phyloP scores from a whole-genome alignment of 2,888 invertebrate genomes.

The Notodromas monacha region DNA sequence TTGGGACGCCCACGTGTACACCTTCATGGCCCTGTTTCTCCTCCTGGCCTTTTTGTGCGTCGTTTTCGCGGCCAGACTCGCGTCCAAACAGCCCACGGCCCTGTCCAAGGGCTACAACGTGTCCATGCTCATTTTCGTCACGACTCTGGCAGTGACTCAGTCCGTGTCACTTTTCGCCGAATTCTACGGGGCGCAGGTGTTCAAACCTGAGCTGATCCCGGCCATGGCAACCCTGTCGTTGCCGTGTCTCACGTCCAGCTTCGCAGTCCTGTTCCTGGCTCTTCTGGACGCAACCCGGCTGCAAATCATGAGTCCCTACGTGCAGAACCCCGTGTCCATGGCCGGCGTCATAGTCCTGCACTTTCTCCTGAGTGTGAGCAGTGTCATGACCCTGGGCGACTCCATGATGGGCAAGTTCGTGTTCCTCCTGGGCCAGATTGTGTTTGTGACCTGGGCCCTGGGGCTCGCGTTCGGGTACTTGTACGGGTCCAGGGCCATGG shows the following conservation, averaged over 20 bases:
- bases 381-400: slow-evolving; percentile 28
- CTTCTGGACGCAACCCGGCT: slow-evolving; percentile 35
- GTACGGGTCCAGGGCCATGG: slow-evolving; percentile 14
- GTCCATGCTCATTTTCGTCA: too few species aligned
- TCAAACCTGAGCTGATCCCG: too few species aligned
- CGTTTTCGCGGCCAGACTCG: too few species aligned
- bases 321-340: slow-evolving; percentile 43
- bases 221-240: too few species aligned
- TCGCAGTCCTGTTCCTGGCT: slow-evolving; percentile 53
- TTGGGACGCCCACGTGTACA: too few species aligned
- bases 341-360: slow-evolving; percentile 43
- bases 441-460: slow-evolving; percentile 51
- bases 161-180: too few species aligned
- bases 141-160: too few species aligned
- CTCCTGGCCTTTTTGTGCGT: too few species aligned
- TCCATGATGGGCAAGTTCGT: slow-evolving; percentile 9
- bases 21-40: too few species aligned
- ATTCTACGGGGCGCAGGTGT: too few species aligned
- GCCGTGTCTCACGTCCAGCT: slow-evolving; percentile 59
- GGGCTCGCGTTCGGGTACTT: slow-evolving; percentile 51
- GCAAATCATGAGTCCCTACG: slow-evolving; percentile 15
- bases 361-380: slow-evolving; percentile 39
- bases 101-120: too few species aligned
- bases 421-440: slow-evolving; percentile 27
- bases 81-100: too few species aligned